phyloP scores from a whole-genome alignment of 2,797 vertebrate genomes.

The Heterohyrax brucei region DNA sequence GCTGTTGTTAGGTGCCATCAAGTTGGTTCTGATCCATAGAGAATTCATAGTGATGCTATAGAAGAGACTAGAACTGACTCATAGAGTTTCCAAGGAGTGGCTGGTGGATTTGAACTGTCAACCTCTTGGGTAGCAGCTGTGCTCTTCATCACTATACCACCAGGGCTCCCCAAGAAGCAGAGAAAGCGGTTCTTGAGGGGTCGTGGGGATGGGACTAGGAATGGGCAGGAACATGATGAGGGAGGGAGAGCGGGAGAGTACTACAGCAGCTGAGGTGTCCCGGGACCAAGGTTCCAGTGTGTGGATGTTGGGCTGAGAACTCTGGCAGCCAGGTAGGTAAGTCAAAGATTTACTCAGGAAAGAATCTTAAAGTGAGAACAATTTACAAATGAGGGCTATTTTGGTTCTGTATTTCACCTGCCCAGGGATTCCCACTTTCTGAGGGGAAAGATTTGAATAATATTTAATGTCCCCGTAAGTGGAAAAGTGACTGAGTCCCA shows the following conservation, averaged over 20 bases:
- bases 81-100: no score
- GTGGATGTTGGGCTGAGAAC: neutral
- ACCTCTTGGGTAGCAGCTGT: no score
- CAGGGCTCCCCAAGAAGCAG: no score
- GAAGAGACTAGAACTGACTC: no score
- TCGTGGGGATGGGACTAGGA: neutral
- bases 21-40: no score
- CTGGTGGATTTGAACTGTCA: no score
- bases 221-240: neutral
- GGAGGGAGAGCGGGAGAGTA: neutral
- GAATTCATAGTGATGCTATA: no score
- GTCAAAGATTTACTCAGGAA: neutral
- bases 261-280: neutral
- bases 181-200: neutral
- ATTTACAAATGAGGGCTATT: neutral
- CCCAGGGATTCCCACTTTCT: neutral
- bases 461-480: neutral
- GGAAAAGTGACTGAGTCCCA: neutral
- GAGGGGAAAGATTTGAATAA: neutral
- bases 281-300: neutral
- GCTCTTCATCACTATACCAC: no score
- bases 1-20: no score
- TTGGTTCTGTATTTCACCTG: neutral
- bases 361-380: neutral
- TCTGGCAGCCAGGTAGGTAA: neutral